Percentiles rank a stretch among this genome's conserved stretches.
These are phyloP conservation scores for Oryzias woworae DNA, from an alignment of 2,113 vertebrate genomes.

Conservation along the genomic window DNA sequence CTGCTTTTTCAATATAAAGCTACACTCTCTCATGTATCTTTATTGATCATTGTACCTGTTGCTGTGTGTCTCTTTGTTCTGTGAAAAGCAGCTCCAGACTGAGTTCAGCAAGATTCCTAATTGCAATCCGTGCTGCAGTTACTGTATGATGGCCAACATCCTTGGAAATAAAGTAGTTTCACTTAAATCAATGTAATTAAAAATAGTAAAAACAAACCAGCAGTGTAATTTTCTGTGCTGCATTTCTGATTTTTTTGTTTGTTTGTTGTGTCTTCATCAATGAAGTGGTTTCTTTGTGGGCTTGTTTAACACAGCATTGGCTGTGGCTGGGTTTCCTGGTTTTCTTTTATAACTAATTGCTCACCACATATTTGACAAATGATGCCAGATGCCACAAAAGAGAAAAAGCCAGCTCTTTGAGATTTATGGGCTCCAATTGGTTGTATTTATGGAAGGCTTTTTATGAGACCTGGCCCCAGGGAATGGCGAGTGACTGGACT, in stretches of 20 bases:
- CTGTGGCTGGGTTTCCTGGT: slow-evolving; percentile 62
- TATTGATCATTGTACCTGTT: not conserved
- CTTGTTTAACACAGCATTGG: slow-evolving; percentile 55
- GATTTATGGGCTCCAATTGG: slow-evolving; percentile 69
- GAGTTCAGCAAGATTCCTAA: slow-evolving; percentile 17
- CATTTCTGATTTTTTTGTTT: slow-evolving; percentile 15
- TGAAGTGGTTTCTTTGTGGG: slow-evolving; percentile 46
- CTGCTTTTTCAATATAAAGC: too few relatives aligned
- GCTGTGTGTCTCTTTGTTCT: slow-evolving; percentile 43
- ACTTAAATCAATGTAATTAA: slow-evolving; percentile 37
- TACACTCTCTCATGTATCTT: too few relatives aligned
- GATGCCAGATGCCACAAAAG: slow-evolving; percentile 69
- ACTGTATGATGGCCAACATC: slow-evolving; percentile 30
- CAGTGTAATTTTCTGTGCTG: slow-evolving; percentile 49
- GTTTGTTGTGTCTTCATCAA: slow-evolving; percentile 4
- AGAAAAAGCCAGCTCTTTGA: slow-evolving; percentile 61
- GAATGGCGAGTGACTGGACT: slow-evolving; percentile 49
- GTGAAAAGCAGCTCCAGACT: slow-evolving; percentile 20
- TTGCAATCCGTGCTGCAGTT: slow-evolving; percentile 29
- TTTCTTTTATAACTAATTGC: slow-evolving; percentile 72
- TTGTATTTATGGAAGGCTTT: slow-evolving; percentile 69
- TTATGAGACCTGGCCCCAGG: slow-evolving; percentile 60
- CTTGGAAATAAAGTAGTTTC: slow-evolving; percentile 20
- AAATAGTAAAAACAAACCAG: slow-evolving; percentile 37
- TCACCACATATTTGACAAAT: slow-evolving; percentile 74